Conservation (phyloP, 2,113 vertebrate genomes). For the Oryzias woworae region DNA sequence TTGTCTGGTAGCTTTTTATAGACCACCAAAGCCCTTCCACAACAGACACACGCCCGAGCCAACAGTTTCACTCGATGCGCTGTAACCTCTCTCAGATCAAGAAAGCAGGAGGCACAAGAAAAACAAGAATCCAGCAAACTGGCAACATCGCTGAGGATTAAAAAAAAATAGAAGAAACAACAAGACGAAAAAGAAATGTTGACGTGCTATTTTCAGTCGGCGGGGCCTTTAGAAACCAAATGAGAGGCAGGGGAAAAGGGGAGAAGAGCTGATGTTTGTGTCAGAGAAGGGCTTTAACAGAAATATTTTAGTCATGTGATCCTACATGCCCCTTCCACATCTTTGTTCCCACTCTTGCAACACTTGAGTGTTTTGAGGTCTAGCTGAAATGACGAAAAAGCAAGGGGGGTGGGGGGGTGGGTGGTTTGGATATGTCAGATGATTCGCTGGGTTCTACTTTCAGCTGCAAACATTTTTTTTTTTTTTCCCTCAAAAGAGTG, state of each 20-base stretch:
- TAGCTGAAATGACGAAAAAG: constrained; percentile 40
- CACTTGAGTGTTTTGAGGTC: constrained; percentile 53
- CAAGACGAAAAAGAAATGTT: constrained; percentile 63
- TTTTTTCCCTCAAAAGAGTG: constrained; percentile 62
- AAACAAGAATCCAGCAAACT: constrained; percentile 75
- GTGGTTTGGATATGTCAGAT: constrained; percentile 31
- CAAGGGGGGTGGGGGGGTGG: not conserved
- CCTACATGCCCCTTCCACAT: constrained; percentile 48
- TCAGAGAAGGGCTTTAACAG: constrained; percentile 64
- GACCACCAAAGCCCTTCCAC: constrained; percentile 64
- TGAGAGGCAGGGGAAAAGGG: constrained; percentile 28
- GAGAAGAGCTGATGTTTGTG: constrained; percentile 55
- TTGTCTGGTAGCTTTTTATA: constrained; percentile 95
- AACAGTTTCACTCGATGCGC: constrained; percentile 71
- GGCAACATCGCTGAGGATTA: constrained; percentile 63
- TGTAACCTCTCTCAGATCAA: constrained; percentile 79
- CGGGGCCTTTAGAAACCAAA: constrained; percentile 60
- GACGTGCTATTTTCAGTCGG: constrained; percentile 74
- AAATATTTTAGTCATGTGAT: constrained; percentile 65
- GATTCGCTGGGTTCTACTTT: constrained; percentile 36
- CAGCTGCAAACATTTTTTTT: constrained; percentile 48
- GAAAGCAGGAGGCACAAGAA: constrained; percentile 65
- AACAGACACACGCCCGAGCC: constrained; percentile 25
- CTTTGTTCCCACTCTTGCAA: constrained; percentile 51
- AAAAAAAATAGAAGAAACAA: constrained; percentile 28